These are phyloP conservation scores for Caenorhabditis sp. DNA, from an alignment of 2,888 invertebrate species.

Conservation along the genomic window DNA sequence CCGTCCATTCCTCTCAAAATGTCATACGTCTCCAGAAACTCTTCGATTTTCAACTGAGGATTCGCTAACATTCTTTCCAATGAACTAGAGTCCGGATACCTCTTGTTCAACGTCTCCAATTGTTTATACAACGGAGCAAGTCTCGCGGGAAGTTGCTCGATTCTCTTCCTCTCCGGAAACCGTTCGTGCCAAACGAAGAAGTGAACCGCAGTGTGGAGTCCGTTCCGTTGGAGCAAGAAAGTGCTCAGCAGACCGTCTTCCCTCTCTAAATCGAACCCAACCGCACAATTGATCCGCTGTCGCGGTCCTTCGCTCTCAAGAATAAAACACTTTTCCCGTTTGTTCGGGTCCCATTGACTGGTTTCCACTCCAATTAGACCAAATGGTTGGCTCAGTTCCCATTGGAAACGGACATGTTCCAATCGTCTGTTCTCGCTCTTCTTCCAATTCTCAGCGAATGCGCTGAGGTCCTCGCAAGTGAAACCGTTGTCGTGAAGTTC, in stretches of 20 bases:
- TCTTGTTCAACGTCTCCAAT: slow-evolving; percentile 5
- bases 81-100: slow-evolving; percentile 24
- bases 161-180: slow-evolving; percentile 31
- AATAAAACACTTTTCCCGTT: slow-evolving; percentile 22
- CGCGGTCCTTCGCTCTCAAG: not conserved
- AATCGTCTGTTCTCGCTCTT: not conserved
- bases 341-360: slow-evolving; percentile 4
- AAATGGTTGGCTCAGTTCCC: not conserved
- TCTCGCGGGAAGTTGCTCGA: slow-evolving; percentile 1
- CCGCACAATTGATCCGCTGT: slow-evolving; percentile 14
- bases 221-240: too few species aligned
- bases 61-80: slow-evolving; percentile 46
- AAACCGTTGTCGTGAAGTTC: not conserved
- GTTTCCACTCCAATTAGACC: not conserved
- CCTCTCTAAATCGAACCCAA: slow-evolving; percentile 28
- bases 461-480: slow-evolving; percentile 6
- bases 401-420: slow-evolving; percentile 5
- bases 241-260: slow-evolving; percentile 30
- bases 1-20: slow-evolving; percentile 24
- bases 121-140: slow-evolving; percentile 20
- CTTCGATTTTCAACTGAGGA: slow-evolving; percentile 8
- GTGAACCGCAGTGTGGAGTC: too few species aligned
- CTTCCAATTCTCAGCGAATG: slow-evolving; percentile 27
- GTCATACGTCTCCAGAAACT: slow-evolving; percentile 35
- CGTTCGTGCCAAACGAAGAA: slow-evolving; percentile 37